Evolutionary conservation across 2,888 invertebrate genomes (phyloP).

Genomic region (Eutolmus rufibarbis): DNA sequence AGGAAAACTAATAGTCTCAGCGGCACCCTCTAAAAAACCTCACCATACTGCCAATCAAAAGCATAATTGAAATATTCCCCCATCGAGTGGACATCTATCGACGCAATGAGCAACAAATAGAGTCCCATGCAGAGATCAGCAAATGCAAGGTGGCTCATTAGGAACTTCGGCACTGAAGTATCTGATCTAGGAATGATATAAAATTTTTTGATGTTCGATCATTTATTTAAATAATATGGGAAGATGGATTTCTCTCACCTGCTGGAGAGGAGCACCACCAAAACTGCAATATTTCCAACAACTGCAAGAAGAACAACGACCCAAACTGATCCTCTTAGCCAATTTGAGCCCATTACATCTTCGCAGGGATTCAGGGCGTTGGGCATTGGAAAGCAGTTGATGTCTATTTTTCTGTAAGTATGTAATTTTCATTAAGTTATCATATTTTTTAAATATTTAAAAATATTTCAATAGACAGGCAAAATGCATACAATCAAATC

Average conservation of each 20-base stretch:
- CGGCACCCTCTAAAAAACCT: conserved; percentile 39
- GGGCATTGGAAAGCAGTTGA: conserved; percentile 76
- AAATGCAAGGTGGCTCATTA: conserved; percentile 84
- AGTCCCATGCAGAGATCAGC: conserved; percentile 88
- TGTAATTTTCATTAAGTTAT: not conserved
- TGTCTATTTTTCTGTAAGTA: conserved; percentile 61
- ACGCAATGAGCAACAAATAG: conserved; percentile 80
- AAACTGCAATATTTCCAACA: conserved; percentile 82
- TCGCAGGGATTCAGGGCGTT: conserved; percentile 88
- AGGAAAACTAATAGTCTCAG: not conserved
- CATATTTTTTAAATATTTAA: not conserved
- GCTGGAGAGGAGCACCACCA: conserved; percentile 76
- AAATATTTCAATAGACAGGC: too few relatives aligned
- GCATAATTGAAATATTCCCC: conserved; percentile 90
- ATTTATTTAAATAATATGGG: not conserved
- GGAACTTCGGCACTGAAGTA: conserved; percentile 72
- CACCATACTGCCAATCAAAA: conserved; percentile 86
- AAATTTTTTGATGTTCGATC: not conserved
- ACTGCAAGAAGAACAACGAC: conserved; percentile 82
- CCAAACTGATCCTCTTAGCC: conserved; percentile 85
- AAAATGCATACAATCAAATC: too few relatives aligned
- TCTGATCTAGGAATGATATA: conserved; percentile 59
- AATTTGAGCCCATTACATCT: conserved; percentile 85
- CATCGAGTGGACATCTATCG: conserved; percentile 82
- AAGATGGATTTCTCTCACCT: conserved; percentile 51